A percentile compares a stretch with the other conserved stretches of the same genome.
Conservation (phyloP, 2,113 vertebrate genomes). For the Oxyura jamaicensis region DNA sequence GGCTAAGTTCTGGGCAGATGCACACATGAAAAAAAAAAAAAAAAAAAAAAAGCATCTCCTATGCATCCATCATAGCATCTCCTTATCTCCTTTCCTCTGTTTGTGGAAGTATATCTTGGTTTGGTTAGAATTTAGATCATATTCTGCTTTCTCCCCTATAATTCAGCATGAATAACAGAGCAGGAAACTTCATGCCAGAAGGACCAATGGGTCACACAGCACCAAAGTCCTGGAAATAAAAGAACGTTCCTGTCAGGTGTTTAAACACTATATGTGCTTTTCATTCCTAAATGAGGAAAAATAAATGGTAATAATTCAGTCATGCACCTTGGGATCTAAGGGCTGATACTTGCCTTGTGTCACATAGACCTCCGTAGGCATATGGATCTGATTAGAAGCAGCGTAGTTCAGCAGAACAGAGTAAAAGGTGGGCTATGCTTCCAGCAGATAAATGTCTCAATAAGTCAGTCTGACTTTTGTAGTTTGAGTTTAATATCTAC, state of each 20-base stretch:
- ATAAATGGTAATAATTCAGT: neutral
- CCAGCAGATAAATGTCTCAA: constrained; percentile 29
- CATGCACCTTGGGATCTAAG: neutral
- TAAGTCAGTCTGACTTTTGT: constrained; percentile 27
- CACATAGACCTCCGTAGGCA: neutral
- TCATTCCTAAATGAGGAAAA: neutral
- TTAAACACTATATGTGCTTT: neutral
- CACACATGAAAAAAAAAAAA: neutral
- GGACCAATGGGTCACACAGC: neutral
- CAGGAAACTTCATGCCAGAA: neutral
- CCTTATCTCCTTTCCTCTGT: neutral
- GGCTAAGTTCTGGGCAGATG: neutral
- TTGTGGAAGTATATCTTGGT: neutral
- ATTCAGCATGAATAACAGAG: neutral
- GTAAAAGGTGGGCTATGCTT: neutral
- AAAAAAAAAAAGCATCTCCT: no score
- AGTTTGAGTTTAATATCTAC: constrained; percentile 12
- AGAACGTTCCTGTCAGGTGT: neutral
- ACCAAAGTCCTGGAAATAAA: neutral
- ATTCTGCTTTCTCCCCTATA: rapidly evolving
- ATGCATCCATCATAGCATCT: no score
- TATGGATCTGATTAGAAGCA: neutral
- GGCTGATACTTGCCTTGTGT: neutral
- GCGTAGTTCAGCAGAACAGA: neutral
- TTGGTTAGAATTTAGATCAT: neutral